A percentile compares a stretch with the other conserved stretches of the same genome.
These are phyloP conservation scores for Zhuqinia jingwanae DNA, from an alignment of 2,888 invertebrate species.

Conservation along the genomic window DNA sequence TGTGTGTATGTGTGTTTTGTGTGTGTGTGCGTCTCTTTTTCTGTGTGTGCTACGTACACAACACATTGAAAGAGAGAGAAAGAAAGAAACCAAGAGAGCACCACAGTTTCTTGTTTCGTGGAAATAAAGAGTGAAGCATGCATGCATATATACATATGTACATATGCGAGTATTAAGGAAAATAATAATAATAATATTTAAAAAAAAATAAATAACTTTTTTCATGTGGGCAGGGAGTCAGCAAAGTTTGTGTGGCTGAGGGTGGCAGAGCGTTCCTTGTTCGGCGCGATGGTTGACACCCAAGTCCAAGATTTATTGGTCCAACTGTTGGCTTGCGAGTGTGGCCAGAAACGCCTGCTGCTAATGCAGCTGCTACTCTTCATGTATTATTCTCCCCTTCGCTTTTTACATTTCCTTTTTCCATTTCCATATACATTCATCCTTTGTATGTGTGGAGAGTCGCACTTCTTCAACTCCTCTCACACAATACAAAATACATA, in stretches of 20 bases:
- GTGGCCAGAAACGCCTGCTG: slow-evolving; percentile 79
- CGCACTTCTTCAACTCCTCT: background rate
- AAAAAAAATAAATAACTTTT: slow-evolving; percentile 68
- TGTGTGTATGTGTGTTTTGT: background rate
- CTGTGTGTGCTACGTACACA: slow-evolving; percentile 20
- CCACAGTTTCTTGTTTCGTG: slow-evolving; percentile 9
- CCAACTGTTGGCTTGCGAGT: slow-evolving; percentile 78
- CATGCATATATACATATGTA: background rate
- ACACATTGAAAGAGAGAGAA: slow-evolving; percentile 23
- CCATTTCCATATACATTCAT: slow-evolving; percentile 57
- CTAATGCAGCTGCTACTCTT: slow-evolving; percentile 75
- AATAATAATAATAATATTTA: slow-evolving; percentile 51
- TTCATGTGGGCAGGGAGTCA: slow-evolving; percentile 74
- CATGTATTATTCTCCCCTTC: slow-evolving; percentile 69
- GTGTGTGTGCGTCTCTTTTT: background rate
- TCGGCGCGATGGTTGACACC: slow-evolving; percentile 79
- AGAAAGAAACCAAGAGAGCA: slow-evolving; percentile 31
- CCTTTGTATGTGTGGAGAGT: slow-evolving; percentile 33
- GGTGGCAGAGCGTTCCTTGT: slow-evolving; percentile 79
- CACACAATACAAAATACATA: slow-evolving; percentile 37
- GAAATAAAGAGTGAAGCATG: slow-evolving; percentile 60
- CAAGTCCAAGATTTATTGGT: slow-evolving; percentile 79
- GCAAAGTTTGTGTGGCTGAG: slow-evolving; percentile 77
- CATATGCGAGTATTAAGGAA: slow-evolving; percentile 46
- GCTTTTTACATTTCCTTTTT: slow-evolving; percentile 67